Conservation (phyloP, 2,888 invertebrate species). For the Nemapogon koenigi region DNA sequence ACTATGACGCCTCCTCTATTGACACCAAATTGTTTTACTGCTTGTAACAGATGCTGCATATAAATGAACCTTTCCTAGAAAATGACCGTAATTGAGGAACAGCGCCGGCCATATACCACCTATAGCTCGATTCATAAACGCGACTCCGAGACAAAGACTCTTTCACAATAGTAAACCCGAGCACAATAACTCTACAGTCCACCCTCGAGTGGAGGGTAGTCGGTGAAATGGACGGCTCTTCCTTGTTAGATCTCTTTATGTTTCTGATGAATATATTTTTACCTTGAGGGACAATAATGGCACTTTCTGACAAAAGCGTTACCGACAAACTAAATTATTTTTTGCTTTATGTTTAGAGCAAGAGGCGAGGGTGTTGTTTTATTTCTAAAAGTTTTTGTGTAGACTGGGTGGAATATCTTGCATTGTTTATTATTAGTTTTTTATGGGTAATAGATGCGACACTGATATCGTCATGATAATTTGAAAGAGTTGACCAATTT, state of each 20-base stretch:
- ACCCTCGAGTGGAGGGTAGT: neutral
- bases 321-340: constrained; percentile 6
- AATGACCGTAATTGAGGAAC: constrained; percentile 7
- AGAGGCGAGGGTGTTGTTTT: too few relatives aligned
- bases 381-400: too few relatives aligned
- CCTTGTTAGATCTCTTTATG: constrained; percentile 39
- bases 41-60: constrained; percentile 3
- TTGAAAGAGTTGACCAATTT: too few relatives aligned
- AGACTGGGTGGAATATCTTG: too few relatives aligned
- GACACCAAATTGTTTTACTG: constrained; percentile 4
- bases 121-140: constrained; percentile 7
- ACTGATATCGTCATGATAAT: too few relatives aligned
- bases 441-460: too few relatives aligned
- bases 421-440: too few relatives aligned
- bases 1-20: too few relatives aligned
- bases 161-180: constrained; percentile 3
- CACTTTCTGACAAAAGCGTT: constrained; percentile 2
- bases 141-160: constrained; percentile 2
- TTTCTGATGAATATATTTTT: constrained; percentile 40
- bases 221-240: constrained; percentile 25
- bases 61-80: constrained; percentile 4
- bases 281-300: constrained; percentile 18
- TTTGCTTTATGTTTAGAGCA: too few relatives aligned
- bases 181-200: neutral
- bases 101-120: constrained; percentile 3